Conservation (phyloP, 2,113 vertebrate genomes). For the Thalassoma bifasciatum region DNA sequence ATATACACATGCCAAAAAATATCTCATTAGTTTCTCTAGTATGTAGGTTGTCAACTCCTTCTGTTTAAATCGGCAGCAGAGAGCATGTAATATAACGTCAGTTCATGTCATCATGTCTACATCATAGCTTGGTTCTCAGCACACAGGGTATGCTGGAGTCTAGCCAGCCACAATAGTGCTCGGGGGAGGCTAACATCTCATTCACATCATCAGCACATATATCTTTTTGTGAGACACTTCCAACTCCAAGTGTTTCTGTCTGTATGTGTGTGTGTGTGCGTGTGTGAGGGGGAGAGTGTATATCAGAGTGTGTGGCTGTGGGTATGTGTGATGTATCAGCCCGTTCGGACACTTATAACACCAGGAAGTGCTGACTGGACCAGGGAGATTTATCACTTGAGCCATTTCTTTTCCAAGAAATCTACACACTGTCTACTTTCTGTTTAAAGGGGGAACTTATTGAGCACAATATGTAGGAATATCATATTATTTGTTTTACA, state of each 20-base stretch:
- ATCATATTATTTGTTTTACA: conserved; percentile 7
- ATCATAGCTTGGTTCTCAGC: conserved; percentile 22
- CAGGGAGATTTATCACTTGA: conserved; percentile 57
- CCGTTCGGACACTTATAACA: conserved; percentile 29
- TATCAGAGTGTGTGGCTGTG: not conserved
- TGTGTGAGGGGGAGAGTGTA: not conserved
- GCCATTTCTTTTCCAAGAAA: conserved; percentile 34
- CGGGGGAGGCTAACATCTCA: conserved; percentile 49
- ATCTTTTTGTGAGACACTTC: conserved; percentile 29
- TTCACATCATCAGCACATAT: conserved; percentile 22
- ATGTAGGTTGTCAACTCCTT: conserved; percentile 20
- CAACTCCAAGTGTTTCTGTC: conserved; percentile 18
- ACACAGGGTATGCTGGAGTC: conserved; percentile 28
- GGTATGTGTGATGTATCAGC: conserved; percentile 49
- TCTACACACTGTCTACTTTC: conserved; percentile 15
- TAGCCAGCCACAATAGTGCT: conserved; percentile 30
- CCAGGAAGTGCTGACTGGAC: conserved; percentile 58
- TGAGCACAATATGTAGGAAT: not conserved
- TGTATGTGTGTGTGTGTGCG: conserved; percentile 26
- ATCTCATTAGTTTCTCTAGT: conserved; percentile 32
- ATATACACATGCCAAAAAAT: conserved; percentile 29
- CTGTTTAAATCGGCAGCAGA: conserved; percentile 33
- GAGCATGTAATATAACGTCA: conserved; percentile 4
- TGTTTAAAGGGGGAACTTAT: conserved; percentile 12
- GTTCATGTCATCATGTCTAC: conserved; percentile 20